Conservation (phyloP, 2,797 vertebrate species). For the Borostomias antarcticus region DNA sequence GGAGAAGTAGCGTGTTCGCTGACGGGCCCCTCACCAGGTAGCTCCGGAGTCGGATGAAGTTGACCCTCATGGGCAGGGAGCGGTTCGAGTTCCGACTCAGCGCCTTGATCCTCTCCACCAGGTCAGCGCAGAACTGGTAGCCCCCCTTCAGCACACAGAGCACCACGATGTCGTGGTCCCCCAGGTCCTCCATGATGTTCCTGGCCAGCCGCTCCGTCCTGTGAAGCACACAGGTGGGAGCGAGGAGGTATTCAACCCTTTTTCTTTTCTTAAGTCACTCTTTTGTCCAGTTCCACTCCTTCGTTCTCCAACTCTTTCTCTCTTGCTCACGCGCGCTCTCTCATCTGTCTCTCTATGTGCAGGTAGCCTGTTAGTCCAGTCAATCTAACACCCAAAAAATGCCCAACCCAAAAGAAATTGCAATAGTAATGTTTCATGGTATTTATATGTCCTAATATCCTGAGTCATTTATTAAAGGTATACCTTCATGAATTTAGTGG, state of each 20-base stretch:
- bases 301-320: no score
- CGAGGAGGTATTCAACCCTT: no score
- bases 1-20: not conserved
- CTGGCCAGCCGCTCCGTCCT: constrained; percentile 90
- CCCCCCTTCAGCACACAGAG: constrained; percentile 91
- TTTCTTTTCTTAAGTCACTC: not conserved
- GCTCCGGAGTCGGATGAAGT: constrained; percentile 91
- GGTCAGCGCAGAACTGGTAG: constrained; percentile 90
- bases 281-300: not conserved
- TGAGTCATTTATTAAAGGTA: no score
- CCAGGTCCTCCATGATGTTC: constrained; percentile 91
- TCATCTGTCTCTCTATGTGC: not conserved
- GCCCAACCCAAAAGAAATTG: no score
- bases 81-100: constrained; percentile 86
- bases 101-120: constrained; percentile 87
- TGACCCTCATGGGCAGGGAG: constrained; percentile 89
- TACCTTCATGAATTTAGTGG: no score
- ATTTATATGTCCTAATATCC: no score
- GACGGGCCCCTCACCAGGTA: constrained; percentile 80
- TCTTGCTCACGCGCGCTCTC: no score
- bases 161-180: constrained; percentile 87
- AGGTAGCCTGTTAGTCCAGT: no score
- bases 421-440: no score
- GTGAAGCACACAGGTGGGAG: no score
- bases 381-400: no score